These are phyloP conservation scores for Mycteria americana DNA, from an alignment of 2,797 vertebrate species.

Conservation along the genomic window DNA sequence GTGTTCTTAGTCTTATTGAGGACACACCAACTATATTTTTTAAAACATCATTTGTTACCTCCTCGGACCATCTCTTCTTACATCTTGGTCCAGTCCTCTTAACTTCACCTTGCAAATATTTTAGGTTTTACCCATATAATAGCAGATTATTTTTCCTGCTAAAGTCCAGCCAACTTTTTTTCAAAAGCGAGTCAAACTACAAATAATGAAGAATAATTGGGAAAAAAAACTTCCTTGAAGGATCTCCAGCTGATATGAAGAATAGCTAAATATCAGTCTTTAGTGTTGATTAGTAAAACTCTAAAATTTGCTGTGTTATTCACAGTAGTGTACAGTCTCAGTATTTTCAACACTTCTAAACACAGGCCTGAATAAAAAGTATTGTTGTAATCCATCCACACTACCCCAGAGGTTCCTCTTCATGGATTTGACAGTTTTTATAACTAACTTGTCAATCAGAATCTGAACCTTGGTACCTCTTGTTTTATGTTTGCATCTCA, in stretches of 20 bases:
- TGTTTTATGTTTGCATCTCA: neutral
- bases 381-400: neutral
- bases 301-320: neutral
- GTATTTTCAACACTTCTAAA: neutral
- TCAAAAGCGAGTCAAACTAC: neutral
- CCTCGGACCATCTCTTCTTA: neutral
- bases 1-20: neutral
- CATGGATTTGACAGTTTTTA: neutral
- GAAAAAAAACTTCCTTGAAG: neutral
- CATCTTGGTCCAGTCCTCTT: neutral
- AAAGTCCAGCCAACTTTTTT: neutral
- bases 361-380: neutral
- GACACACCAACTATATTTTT: neutral
- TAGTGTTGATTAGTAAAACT: neutral
- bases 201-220: neutral
- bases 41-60: neutral
- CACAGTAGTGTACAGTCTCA: neutral
- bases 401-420: neutral
- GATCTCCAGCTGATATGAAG: neutral
- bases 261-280: neutral
- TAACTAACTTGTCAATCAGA: neutral
- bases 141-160: neutral
- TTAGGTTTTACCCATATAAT: neutral
- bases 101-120: neutral
- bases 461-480: neutral